Evolutionary conservation across 2,113 vertebrate species (phyloP).

Genomic region (Emydocephalus ijimae): DNA sequence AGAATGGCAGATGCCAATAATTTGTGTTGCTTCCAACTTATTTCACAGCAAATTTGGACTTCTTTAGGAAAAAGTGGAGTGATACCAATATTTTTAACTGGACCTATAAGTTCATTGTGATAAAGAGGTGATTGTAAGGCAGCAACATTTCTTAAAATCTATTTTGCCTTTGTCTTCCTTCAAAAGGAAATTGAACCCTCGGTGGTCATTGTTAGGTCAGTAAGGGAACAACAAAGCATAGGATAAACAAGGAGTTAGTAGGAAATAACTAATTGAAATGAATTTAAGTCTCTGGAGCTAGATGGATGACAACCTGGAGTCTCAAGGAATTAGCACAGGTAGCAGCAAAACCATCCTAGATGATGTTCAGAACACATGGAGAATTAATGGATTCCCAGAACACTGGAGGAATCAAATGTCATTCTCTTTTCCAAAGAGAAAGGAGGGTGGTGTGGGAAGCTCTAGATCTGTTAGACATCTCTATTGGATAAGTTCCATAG

Average conservation of each 20-base stretch:
- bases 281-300: neutral
- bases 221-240: neutral
- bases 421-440: neutral
- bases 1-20: neutral
- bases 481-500: neutral
- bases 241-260: neutral
- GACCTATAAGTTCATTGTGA: neutral
- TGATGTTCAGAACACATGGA: neutral
- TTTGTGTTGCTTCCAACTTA: neutral
- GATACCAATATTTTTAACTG: neutral
- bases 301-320: neutral
- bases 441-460: neutral
- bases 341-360: neutral
- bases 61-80: neutral
- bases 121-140: neutral
- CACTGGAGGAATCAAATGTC: neutral
- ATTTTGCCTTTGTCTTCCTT: neutral
- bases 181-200: neutral
- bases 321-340: neutral
- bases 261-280: neutral
- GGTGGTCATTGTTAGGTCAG: neutral
- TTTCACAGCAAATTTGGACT: neutral
- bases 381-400: neutral
- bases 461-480: neutral
- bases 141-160: neutral